Evolutionary conservation across 2,888 invertebrate genomes (phyloP).

Genomic region (Cloeon dipterum): DNA sequence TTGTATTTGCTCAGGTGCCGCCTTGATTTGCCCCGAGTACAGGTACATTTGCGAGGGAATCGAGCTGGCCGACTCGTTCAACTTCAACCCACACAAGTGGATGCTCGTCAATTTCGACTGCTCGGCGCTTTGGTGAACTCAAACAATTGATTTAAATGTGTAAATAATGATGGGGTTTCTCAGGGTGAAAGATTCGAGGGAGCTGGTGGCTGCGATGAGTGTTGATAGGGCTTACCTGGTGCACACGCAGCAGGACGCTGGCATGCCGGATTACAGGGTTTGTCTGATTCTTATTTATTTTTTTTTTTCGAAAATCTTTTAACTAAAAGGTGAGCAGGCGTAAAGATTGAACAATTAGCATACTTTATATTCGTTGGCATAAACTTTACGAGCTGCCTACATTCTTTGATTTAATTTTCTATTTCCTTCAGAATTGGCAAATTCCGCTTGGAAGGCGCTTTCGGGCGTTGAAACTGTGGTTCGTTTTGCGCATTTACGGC

Average conservation of each 20-base stretch:
- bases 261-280: constrained; percentile 34
- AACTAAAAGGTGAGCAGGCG: not conserved
- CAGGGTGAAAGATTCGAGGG: constrained; percentile 56
- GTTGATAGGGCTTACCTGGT: constrained; percentile 77
- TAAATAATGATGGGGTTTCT: constrained; percentile 2
- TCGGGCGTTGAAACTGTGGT: constrained; percentile 83
- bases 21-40: constrained; percentile 81
- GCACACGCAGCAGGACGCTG: constrained; percentile 30
- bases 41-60: constrained; percentile 52
- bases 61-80: constrained; percentile 69
- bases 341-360: not conserved
- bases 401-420: not conserved
- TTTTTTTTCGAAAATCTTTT: no score
- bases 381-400: no score
- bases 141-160: not conserved
- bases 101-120: constrained; percentile 88
- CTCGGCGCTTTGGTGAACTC: constrained; percentile 55
- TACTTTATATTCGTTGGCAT: no score
- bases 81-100: constrained; percentile 93
- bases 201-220: constrained; percentile 64
- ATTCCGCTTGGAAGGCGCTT: constrained; percentile 71
- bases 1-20: constrained; percentile 31
- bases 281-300: constrained; percentile 8
- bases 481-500: constrained; percentile 64
- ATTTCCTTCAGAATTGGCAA: constrained; percentile 57